Base-by-base conservation (phyloP, 2,113 vertebrate species). In the Campylorhamphus procurvoides region DNA sequence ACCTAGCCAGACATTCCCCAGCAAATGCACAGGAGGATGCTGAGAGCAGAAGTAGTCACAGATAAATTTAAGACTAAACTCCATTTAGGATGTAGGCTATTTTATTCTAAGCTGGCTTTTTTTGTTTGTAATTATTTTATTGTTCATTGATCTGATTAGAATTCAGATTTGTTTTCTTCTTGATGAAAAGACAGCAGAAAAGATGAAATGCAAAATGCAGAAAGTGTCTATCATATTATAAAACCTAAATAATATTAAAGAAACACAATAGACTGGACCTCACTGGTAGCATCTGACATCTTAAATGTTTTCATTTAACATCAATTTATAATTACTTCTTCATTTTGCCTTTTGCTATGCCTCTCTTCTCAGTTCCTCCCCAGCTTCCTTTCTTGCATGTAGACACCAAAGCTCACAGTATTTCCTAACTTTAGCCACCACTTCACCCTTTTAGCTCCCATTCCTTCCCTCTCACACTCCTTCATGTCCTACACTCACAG, bases 1-100 rank as follows among this genome's bases (percentile, higher is more conserved):
- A 93, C 64, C 92, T 58, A 97, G 92, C 86, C 91, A 96, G 89
- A 93, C 64, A 80, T 47, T 93, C 93, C 56, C 60, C 64, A 81
- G 60, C 31, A 83, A 95, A 94, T 63, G 37, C 83, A 92, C 58
- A 89, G 17, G 63, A 71, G 75, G 67, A 93, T 63, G 71, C 64
- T 87, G 39, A 92, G 59, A 93, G 37, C 49, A 31, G n/a, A 64
- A 95, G 20, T 28, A 91, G 90, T 71, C 83, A 67, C 64, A 91
- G 64, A 46, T 87, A 95, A 76, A 91, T 67, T 79, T 52, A 86
- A 77, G 28, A 67, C 76, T 40, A 90, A 42, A 0, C 1, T 19
- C 42, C 28, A 24, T 72, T 49, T 84, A 87, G 50, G 50, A 42
- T 71, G 93, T 68, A 80, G 23, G 40, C 39, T 63, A 53, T 25